Conservation (phyloP, 2,888 invertebrate species). For the Neria commutata region DNA sequence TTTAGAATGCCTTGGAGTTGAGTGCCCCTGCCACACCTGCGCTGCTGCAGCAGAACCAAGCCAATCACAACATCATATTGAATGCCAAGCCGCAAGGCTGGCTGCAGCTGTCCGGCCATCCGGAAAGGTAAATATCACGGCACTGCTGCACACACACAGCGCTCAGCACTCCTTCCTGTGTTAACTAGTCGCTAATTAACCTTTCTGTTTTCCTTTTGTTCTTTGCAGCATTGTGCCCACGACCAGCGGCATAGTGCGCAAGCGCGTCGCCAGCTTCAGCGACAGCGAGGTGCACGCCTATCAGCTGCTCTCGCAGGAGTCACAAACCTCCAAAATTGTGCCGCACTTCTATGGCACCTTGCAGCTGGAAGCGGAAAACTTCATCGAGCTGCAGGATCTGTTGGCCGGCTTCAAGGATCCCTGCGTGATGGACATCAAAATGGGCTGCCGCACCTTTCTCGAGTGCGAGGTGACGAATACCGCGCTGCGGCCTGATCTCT, state of each 20-base stretch:
- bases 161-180: neutral
- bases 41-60: slow-evolving; percentile 66
- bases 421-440: slow-evolving; percentile 96
- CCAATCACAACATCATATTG: slow-evolving; percentile 1
- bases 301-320: slow-evolving; percentile 78
- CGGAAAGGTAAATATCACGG: slow-evolving; percentile 66
- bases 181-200: slow-evolving; percentile 6
- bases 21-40: slow-evolving; percentile 90
- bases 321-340: slow-evolving; percentile 66
- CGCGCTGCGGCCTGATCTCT: slow-evolving; percentile 83
- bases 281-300: slow-evolving; percentile 80
- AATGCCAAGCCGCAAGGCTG: slow-evolving; percentile 65
- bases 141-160: too few relatives aligned
- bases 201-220: slow-evolving; percentile 6
- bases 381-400: slow-evolving; percentile 95
- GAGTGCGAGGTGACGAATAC: slow-evolving; percentile 94
- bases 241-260: slow-evolving; percentile 92
- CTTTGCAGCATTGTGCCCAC: slow-evolving; percentile 82
- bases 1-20: slow-evolving; percentile 88
- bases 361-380: slow-evolving; percentile 75
- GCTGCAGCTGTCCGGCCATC: slow-evolving; percentile 94
- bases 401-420: slow-evolving; percentile 89
- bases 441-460: slow-evolving; percentile 94
- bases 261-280: slow-evolving; percentile 77
- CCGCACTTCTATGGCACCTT: slow-evolving; percentile 86